Conservation (phyloP, 2,797 vertebrate genomes). For the Euthynnus affinis region DNA sequence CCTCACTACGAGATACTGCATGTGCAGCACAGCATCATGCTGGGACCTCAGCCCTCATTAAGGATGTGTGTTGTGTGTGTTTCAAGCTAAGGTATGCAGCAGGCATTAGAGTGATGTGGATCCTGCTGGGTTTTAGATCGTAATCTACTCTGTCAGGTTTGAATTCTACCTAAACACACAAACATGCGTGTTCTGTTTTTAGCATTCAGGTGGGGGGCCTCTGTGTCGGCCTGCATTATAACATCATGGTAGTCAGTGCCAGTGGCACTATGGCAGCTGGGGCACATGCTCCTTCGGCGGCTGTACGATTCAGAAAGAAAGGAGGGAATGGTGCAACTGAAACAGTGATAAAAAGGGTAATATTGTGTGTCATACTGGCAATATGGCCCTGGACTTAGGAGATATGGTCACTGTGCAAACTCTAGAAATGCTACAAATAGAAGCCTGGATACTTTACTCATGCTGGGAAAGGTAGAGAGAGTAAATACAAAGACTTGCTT, state of each 20-base stretch:
- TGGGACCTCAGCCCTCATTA: conserved; percentile 71
- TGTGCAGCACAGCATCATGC: conserved; percentile 61
- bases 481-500: background rate
- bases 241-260: conserved; percentile 39
- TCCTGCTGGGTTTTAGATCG: conserved; percentile 71
- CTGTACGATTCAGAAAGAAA: conserved; percentile 47
- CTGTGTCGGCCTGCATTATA: conserved; percentile 77
- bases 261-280: conserved; percentile 69
- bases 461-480: background rate
- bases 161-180: conserved; percentile 75
- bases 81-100: conserved; percentile 59
- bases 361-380: conserved; percentile 7
- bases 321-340: conserved; percentile 14
- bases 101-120: conserved; percentile 64
- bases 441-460: conserved; percentile 14
- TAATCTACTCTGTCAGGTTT: conserved; percentile 76
- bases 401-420: conserved; percentile 5
- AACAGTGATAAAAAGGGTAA: conserved; percentile 14
- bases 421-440: background rate
- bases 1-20: conserved; percentile 56
- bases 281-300: conserved; percentile 59
- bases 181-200: conserved; percentile 77
- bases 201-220: conserved; percentile 77
- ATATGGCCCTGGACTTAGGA: conserved; percentile 1
- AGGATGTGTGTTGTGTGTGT: conserved; percentile 26